Evolutionary conservation across 35 echinoderm and acorn worm genomes (phyloP), one percentile per base, ranked within the genome.

Genomic region (Amphiura filiformis): DNA sequence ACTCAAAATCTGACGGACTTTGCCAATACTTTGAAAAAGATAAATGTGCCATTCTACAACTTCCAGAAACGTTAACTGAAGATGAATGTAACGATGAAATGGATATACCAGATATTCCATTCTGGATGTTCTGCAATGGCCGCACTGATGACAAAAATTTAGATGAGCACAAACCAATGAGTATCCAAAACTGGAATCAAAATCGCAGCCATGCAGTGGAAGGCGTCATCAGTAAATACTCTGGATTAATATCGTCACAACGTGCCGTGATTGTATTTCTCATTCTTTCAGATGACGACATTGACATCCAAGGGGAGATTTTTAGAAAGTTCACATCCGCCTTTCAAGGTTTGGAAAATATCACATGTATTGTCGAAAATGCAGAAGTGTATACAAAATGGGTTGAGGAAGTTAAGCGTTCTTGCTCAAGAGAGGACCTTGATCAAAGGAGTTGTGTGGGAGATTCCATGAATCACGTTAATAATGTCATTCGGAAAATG

Each of bases 181-280:
- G 75, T 90, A 39, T 31, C 32, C 77, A 80, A 1, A 31, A 57
- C 12, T 39, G 91, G 91, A 93, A 82, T 76, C 52, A 81, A 52
- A 57, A 93, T 37, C 79, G 91, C 0, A 76, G 78, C 26, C 34
- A 75, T 57, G 61, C 47, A 47, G 81, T 93, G 32, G 65, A 88
- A 38, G 70, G 49, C 13, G 80, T 84, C 20, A 81, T 93, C 5
- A 38, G 70, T 39, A 87, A 87, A 39, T 88, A 87, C 31, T 76
- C 91, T 57, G 39, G 75, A 32, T 61, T 93, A 28, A 84, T 93
- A 33, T 86, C 85, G 33, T 38, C 56, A 13, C 56, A 33, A 23
- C 84, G 80, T 34, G 65, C 84, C n/a, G 77, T 84, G n/a, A 56
- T 93, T 78, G 80, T 93, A 13, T 88, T 93, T 38, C 40, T 93